Conservation (phyloP, 1,140 invertebrate species). For the Brachionus plicatilis region DNA sequence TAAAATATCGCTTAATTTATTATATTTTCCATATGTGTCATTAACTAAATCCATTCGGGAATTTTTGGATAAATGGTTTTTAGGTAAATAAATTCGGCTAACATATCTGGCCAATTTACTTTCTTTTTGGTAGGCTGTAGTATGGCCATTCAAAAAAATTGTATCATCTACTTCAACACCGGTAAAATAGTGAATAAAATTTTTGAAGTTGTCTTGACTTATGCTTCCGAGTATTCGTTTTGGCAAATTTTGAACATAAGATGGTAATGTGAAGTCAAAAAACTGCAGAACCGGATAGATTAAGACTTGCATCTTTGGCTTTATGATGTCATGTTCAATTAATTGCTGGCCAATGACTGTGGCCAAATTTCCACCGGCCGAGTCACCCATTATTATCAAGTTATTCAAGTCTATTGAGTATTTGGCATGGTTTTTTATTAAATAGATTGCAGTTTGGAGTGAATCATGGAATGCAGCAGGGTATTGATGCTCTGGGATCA, state of each 20-base stretch:
- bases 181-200: conserved; percentile 20
- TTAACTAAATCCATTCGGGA: neutral
- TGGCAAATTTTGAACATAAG: conserved; percentile 9
- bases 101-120: neutral
- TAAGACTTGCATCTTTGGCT: neutral
- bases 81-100: neutral
- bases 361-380: conserved; percentile 39
- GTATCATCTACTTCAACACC: conserved; percentile 1
- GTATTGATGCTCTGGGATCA: conserved; percentile 6
- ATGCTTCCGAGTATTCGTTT: conserved; percentile 21
- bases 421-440: conserved; percentile 31
- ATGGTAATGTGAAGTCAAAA: conserved; percentile 39
- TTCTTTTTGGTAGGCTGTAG: neutral
- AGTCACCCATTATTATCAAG: conserved; percentile 26
- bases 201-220: conserved; percentile 20
- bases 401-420: conserved; percentile 6
- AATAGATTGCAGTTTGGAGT: neutral
- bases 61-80: neutral
- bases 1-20: neutral
- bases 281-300: conserved; percentile 38
- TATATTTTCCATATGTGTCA: conserved; percentile 1
- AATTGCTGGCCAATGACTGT: neutral
- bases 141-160: conserved; percentile 26
- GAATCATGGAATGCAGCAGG: conserved; percentile 15
- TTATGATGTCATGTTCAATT: neutral